Conservation (phyloP, 2,113 vertebrate genomes). For the Phylloscopus trochilus region DNA sequence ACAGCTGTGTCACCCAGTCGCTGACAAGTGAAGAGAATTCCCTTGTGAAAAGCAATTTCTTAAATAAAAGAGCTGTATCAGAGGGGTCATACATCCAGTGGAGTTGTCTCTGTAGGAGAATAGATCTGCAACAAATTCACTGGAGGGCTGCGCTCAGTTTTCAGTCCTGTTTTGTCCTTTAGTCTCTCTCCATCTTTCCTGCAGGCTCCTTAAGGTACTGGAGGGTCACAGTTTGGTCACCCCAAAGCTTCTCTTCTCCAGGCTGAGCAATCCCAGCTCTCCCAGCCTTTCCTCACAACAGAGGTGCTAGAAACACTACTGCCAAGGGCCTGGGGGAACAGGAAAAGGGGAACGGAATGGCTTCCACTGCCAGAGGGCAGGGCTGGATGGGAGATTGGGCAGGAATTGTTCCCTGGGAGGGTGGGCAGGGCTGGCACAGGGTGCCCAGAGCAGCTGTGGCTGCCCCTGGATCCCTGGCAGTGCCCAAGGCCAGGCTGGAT, state of each 20-base stretch:
- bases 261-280: not conserved
- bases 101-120: not conserved
- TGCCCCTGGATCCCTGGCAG: not conserved
- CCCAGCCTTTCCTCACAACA: not conserved
- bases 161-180: not conserved
- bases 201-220: not conserved
- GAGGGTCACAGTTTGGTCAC: fast-evolving
- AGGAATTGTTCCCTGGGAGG: not conserved
- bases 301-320: fast-evolving
- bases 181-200: not conserved
- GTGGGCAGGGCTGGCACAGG: not conserved
- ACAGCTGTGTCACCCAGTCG: not conserved
- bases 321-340: not conserved
- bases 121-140: not conserved
- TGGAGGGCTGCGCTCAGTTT: not conserved
- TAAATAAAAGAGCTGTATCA: not conserved
- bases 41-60: not conserved
- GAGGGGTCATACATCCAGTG: not conserved
- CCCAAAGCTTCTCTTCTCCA: not conserved
- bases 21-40: not conserved
- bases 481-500: not conserved
- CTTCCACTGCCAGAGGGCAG: not conserved
- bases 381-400: fast-evolving
- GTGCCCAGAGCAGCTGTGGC: not conserved
- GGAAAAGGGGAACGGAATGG: not conserved